A percentile compares a stretch with the other conserved stretches of the same genome.
Evolutionary conservation across 2,888 invertebrate genomes (phyloP).

Genomic region (Argyresthia goedartella): DNA sequence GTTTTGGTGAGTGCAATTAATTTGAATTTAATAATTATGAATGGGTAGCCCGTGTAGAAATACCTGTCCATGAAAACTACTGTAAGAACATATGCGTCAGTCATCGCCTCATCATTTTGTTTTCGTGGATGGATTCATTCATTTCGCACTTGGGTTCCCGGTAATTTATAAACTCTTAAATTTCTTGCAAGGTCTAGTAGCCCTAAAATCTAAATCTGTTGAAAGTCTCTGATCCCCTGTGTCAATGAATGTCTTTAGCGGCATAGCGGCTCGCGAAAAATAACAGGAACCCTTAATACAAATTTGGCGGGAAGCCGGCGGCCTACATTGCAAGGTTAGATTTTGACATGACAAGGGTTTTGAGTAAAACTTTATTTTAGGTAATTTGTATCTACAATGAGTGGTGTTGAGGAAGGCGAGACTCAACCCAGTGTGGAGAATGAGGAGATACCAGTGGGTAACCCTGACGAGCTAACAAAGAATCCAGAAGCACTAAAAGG

Average conservation of each 20-base stretch:
- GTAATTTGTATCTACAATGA: slow-evolving; percentile 32
- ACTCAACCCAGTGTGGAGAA: slow-evolving; percentile 27
- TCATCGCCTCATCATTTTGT: neutral
- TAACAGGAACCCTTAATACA: no score
- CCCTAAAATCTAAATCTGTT: no score
- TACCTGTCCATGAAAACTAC: neutral
- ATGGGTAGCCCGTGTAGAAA: neutral
- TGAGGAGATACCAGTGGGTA: slow-evolving; percentile 48
- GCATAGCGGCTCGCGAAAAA: no score
- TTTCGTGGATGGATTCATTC: neutral
- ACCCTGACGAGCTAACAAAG: slow-evolving; percentile 75
- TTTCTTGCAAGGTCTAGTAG: no score
- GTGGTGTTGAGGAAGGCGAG: slow-evolving; percentile 51
- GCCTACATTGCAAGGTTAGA: slow-evolving; percentile 5
- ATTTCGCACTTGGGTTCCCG: neutral
- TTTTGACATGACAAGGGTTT: no score
- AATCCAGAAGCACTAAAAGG: slow-evolving; percentile 74
- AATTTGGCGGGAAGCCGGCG: slow-evolving; percentile 8
- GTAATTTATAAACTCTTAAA: neutral
- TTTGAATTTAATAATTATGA: neutral
- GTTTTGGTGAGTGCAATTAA: slow-evolving; percentile 46
- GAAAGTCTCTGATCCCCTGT: no score
- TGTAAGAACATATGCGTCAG: neutral
- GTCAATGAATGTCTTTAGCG: no score
- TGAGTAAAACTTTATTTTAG: neutral